phyloP scores from a whole-genome alignment of 1,140 invertebrate genomes.

The Pinna nobilis region DNA sequence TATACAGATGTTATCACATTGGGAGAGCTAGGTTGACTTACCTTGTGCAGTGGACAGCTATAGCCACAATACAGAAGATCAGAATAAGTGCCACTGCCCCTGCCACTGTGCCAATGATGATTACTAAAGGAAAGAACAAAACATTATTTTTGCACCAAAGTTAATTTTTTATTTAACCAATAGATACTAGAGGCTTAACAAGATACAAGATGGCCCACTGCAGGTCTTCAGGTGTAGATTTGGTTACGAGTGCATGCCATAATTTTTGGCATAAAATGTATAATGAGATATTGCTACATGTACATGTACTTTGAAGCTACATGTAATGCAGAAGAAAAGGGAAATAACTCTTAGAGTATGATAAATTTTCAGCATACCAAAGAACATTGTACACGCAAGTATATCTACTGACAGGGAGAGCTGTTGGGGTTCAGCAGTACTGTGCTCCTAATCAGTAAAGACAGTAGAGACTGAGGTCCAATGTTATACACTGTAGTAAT shows the following conservation, averaged over 20 bases:
- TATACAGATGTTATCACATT: background rate
- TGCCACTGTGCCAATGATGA: conserved; percentile 59
- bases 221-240: background rate
- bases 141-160: background rate
- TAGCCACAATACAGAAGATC: conserved; percentile 55
- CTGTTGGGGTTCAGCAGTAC: too few relatives aligned
- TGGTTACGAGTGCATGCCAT: background rate
- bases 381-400: too few relatives aligned
- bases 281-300: too few relatives aligned
- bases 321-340: too few relatives aligned
- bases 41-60: conserved; percentile 59
- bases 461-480: too few relatives aligned
- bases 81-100: conserved; percentile 59
- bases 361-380: too few relatives aligned
- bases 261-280: too few relatives aligned
- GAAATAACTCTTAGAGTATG: too few relatives aligned
- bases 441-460: too few relatives aligned
- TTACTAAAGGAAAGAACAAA: conserved; percentile 44
- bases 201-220: background rate
- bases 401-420: too few relatives aligned
- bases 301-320: too few relatives aligned
- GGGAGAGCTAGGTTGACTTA: conserved; percentile 39
- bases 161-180: background rate
- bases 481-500: too few relatives aligned
- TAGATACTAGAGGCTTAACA: background rate